A percentile compares a stretch with the other conserved stretches of the same genome.
phyloP scores from a whole-genome alignment of 2,888 invertebrate genomes.

The Tyria jacobaeae region DNA sequence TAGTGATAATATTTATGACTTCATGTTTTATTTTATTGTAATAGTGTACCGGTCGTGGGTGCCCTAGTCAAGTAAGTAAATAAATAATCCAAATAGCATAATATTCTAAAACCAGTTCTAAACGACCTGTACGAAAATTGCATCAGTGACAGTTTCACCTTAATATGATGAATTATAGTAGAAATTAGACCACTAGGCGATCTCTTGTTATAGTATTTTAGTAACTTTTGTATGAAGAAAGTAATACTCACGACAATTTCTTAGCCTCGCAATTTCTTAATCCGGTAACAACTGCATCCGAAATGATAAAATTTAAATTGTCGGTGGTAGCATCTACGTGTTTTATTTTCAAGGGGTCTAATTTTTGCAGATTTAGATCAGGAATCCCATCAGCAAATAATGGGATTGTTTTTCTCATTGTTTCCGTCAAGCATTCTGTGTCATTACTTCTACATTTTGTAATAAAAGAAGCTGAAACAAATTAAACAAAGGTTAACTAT shows the following conservation, averaged over 20 bases:
- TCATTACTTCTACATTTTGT: slow-evolving; percentile 66
- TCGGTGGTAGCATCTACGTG: slow-evolving; percentile 60
- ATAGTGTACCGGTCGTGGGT: too few relatives aligned
- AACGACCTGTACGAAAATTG: too few relatives aligned
- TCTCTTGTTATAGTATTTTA: too few relatives aligned
- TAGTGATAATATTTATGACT: too few relatives aligned
- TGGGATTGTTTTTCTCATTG: slow-evolving; percentile 50
- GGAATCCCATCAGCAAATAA: slow-evolving; percentile 59
- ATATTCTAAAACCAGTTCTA: too few relatives aligned
- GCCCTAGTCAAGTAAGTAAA: too few relatives aligned
- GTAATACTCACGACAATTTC: slow-evolving; percentile 38
- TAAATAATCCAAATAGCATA: too few relatives aligned
- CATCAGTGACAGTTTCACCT: too few relatives aligned
- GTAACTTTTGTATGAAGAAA: neutral
- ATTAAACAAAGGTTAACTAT: neutral
- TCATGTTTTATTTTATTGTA: too few relatives aligned
- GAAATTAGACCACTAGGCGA: too few relatives aligned
- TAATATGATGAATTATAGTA: too few relatives aligned
- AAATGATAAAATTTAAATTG: slow-evolving; percentile 56
- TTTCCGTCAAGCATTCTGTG: slow-evolving; percentile 60
- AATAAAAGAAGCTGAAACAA: slow-evolving; percentile 53
- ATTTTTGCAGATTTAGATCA: slow-evolving; percentile 52
- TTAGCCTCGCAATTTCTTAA: slow-evolving; percentile 59
- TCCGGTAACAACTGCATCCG: slow-evolving; percentile 56
- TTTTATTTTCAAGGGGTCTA: slow-evolving; percentile 64